phyloP scores from a whole-genome alignment of 2,888 invertebrate genomes.

The Macaria liturata region DNA sequence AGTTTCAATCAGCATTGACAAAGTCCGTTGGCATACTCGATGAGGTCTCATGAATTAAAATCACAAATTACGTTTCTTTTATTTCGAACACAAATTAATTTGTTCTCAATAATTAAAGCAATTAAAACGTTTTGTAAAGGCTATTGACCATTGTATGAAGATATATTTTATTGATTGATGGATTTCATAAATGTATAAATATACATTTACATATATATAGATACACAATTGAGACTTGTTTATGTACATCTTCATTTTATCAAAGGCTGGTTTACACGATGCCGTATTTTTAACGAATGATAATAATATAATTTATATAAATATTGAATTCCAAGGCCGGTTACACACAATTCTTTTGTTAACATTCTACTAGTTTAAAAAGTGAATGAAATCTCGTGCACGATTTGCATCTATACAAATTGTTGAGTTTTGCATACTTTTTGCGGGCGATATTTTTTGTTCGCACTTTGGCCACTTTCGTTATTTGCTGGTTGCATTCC shows the following conservation, averaged over 20 bases:
- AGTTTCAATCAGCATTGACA: slow-evolving; percentile 67
- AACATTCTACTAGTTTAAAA: no score
- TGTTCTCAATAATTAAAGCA: slow-evolving; percentile 70
- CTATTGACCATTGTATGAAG: slow-evolving; percentile 26
- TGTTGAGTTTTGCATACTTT: background rate
- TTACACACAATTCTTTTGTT: no score
- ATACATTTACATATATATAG: background rate
- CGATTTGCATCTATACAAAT: slow-evolving; percentile 1
- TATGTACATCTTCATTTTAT: background rate
- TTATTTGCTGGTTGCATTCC: slow-evolving; percentile 67
- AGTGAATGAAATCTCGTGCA: no score
- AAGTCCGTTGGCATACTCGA: slow-evolving; percentile 57
- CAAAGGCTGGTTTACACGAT: no score
- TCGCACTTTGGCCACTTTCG: background rate
- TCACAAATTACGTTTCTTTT: slow-evolving; percentile 58
- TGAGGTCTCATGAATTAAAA: slow-evolving; percentile 76
- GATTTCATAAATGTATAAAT: background rate
- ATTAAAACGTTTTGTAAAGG: slow-evolving; percentile 41
- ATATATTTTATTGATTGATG: slow-evolving; percentile 11
- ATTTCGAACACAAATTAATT: slow-evolving; percentile 70
- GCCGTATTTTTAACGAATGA: no score
- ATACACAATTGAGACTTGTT: slow-evolving; percentile 1
- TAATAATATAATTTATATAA: no score
- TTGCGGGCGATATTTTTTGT: background rate
- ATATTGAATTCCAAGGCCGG: no score